A percentile compares a stretch with the other conserved stretches of the same genome.
Conservation (phyloP, 1,140 invertebrate species). For the Lethocerus indicus region DNA sequence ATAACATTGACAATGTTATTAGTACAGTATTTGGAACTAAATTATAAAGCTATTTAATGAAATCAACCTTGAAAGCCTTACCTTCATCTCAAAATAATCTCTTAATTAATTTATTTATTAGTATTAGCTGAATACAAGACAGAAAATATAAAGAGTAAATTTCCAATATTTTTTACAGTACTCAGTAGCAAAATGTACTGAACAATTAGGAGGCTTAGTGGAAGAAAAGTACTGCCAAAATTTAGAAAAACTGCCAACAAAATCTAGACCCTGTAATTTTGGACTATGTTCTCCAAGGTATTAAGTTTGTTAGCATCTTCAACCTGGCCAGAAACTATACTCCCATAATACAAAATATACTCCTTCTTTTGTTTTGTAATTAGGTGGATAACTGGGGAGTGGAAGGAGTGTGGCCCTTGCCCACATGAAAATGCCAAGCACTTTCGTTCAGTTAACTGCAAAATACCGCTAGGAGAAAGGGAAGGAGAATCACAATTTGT, state of each 20-base stretch:
- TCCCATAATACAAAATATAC: no score
- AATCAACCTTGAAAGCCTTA: no score
- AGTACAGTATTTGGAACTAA: no score
- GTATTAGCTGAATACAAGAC: no score
- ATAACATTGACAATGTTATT: no score
- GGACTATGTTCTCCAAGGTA: slow-evolving; percentile 22
- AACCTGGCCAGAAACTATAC: no score
- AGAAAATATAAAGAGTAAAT: no score
- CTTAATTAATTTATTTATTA: no score
- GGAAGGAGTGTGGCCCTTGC: slow-evolving; percentile 19
- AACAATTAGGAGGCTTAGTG: slow-evolving; percentile 21
- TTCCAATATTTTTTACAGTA: slow-evolving; percentile 7
- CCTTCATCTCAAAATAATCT: no score
- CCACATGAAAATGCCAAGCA: slow-evolving; percentile 1
- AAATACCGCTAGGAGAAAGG: background rate
- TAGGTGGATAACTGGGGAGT: slow-evolving; percentile 25
- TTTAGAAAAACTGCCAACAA: slow-evolving; percentile 18
- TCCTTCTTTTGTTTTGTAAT: background rate
- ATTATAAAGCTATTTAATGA: no score
- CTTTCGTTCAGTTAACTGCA: background rate
- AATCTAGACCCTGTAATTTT: slow-evolving; percentile 21
- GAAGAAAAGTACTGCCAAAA: slow-evolving; percentile 22
- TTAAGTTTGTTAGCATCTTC: background rate
- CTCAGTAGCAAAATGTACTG: slow-evolving; percentile 22
- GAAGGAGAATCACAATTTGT: background rate